Conservation (phyloP, 2,113 vertebrate genomes). For the Myxocyprinus asiaticus region DNA sequence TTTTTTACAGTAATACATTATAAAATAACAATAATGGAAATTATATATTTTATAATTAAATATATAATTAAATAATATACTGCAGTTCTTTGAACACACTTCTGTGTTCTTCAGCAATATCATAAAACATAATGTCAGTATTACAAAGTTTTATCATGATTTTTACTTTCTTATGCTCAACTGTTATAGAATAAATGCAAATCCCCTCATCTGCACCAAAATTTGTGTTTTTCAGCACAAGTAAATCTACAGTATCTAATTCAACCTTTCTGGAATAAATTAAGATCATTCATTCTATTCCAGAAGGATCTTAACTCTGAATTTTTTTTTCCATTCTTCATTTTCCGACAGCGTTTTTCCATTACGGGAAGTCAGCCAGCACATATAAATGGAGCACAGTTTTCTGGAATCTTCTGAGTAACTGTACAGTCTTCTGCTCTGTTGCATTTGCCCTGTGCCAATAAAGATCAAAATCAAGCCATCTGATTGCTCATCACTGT, state of each 20-base stretch:
- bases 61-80: no score
- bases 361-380: slow-evolving; percentile 44
- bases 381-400: slow-evolving; percentile 18
- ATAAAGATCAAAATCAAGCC: not conserved
- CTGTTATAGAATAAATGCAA: no score
- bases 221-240: no score
- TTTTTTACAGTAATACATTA: no score
- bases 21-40: no score
- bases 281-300: slow-evolving; percentile 27
- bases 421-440: slow-evolving; percentile 19
- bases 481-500: not conserved
- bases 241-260: not conserved
- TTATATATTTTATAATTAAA: no score
- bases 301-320: slow-evolving; percentile 19
- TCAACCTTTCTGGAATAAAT: slow-evolving; percentile 19
- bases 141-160: no score
- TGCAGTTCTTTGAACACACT: no score
- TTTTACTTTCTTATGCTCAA: no score
- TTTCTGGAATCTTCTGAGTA: slow-evolving; percentile 13
- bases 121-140: no score
- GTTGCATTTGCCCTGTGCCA: not conserved
- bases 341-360: slow-evolving; percentile 41
- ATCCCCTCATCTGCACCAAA: no score
- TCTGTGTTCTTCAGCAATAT: no score
- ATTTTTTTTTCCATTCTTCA: slow-evolving; percentile 3